phyloP scores from a whole-genome alignment of 37 sponge, comb jelly and placozoan species.

The Cliona cf. orientalis region DNA sequence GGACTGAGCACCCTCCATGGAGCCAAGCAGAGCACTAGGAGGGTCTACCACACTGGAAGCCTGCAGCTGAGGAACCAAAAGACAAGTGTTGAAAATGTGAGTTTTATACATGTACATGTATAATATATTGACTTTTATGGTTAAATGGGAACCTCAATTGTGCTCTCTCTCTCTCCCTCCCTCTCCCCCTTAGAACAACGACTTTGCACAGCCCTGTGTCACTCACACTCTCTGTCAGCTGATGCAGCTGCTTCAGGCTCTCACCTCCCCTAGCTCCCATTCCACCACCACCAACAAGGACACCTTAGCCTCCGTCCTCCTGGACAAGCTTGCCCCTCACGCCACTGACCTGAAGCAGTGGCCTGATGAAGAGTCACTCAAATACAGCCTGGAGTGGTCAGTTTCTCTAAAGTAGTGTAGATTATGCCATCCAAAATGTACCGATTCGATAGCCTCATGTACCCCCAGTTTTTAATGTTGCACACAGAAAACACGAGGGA shows the following conservation, averaged over 20 bases:
- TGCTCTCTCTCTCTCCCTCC: not conserved
- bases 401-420: not conserved
- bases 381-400: slow-evolving; percentile 27
- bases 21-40: not conserved
- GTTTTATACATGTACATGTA: not conserved
- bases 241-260: slow-evolving; percentile 10
- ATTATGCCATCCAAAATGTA: no score
- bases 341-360: slow-evolving; percentile 13
- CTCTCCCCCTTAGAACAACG: not conserved
- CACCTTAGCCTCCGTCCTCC: slow-evolving; percentile 6
- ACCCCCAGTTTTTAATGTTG: no score
- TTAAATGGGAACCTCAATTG: not conserved
- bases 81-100: not conserved
- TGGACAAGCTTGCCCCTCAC: slow-evolving; percentile 34
- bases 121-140: not conserved
- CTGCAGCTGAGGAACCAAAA: not conserved
- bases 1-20: not conserved
- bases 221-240: not conserved
- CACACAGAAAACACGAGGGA: no score
- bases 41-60: slow-evolving; percentile 1
- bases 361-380: slow-evolving; percentile 39
- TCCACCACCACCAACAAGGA: not conserved
- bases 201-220: not conserved
- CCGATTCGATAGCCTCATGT: not conserved
- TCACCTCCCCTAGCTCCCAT: not conserved